Conservation (phyloP, 2,888 invertebrate genomes). For the Pyralis farinalis region DNA sequence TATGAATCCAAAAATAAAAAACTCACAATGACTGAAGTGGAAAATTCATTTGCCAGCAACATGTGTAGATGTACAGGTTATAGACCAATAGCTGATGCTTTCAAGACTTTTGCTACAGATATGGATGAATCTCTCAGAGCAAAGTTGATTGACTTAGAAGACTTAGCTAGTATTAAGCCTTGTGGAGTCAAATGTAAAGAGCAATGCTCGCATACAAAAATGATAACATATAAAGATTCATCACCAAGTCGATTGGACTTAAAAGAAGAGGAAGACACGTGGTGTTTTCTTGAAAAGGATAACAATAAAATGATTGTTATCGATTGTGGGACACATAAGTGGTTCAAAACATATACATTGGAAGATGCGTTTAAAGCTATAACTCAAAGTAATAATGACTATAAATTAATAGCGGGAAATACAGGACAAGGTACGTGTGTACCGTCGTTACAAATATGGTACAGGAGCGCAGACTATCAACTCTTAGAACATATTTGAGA, state of each 20-base stretch:
- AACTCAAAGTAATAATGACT: constrained; percentile 40
- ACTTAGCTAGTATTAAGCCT: constrained; percentile 43
- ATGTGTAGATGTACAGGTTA: constrained; percentile 92
- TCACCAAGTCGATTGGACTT: neutral
- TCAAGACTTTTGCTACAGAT: constrained; percentile 86
- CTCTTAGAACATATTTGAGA: neutral
- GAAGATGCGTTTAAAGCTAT: constrained; percentile 70
- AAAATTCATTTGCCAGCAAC: constrained; percentile 89
- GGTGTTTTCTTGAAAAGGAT: constrained; percentile 41
- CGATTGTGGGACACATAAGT: constrained; percentile 55
- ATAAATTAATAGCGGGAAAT: constrained; percentile 85
- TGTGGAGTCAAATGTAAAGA: constrained; percentile 44
- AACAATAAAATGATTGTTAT: constrained; percentile 75
- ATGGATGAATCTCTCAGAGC: constrained; percentile 71
- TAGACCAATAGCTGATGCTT: constrained; percentile 88
- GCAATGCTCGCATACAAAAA: constrained; percentile 38
- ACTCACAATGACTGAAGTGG: constrained; percentile 83
- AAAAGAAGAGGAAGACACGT: constrained; percentile 26
- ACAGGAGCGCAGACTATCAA: neutral
- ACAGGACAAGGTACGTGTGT: constrained; percentile 84
- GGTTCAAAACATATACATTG: constrained; percentile 71
- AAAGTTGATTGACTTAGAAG: constrained; percentile 74
- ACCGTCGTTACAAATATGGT: too few species aligned
- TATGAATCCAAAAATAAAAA: constrained; percentile 67
- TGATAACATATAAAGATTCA: constrained; percentile 7